These are phyloP conservation scores for Pangasius mekongensis DNA, from an alignment of 2,797 vertebrate genomes.

Conservation along the genomic window DNA sequence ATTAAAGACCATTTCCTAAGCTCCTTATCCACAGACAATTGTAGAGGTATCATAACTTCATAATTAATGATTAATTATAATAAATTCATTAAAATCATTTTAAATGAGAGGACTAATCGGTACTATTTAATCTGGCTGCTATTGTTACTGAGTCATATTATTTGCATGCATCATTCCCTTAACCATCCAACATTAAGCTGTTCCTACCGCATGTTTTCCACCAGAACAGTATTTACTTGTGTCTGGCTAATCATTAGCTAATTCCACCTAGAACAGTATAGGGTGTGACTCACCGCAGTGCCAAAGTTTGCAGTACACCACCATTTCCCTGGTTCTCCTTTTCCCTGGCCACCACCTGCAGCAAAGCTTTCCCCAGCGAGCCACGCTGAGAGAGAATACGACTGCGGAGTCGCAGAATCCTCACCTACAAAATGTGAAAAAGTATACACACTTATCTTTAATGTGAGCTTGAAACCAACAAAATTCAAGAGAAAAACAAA, in stretches of 20 bases:
- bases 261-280: background rate
- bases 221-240: conserved; percentile 1
- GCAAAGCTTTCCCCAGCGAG: conserved; percentile 62
- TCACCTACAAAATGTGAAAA: conserved; percentile 70
- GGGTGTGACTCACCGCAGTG: conserved; percentile 63
- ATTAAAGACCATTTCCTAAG: background rate
- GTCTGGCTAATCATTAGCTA: conserved; percentile 14
- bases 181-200: background rate
- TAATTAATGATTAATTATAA: background rate
- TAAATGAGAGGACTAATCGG: background rate
- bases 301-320: conserved; percentile 65
- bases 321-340: conserved; percentile 44
- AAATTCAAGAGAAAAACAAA: background rate
- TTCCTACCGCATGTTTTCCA: background rate
- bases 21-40: background rate
- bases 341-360: conserved; percentile 40
- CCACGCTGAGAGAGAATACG: conserved; percentile 77
- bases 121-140: background rate
- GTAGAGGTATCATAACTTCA: background rate
- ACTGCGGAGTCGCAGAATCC: conserved; percentile 78
- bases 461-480: background rate
- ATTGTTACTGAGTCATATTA: background rate
- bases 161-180: background rate
- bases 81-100: background rate
- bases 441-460: background rate